Base-by-base conservation (phyloP, 2,797 vertebrate genomes). In the Bovichtus variegatus region DNA sequence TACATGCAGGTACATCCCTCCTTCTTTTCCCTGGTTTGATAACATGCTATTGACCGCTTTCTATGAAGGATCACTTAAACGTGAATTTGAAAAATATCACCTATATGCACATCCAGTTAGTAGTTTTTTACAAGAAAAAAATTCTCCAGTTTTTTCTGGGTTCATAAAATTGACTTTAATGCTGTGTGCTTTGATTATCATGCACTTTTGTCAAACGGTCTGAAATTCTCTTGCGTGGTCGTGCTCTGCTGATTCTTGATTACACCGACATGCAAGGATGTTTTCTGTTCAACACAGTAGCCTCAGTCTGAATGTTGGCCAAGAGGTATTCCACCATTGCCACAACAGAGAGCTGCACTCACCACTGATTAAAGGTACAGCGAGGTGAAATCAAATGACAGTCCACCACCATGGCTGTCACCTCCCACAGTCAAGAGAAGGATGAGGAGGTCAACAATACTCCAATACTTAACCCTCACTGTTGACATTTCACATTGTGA, bases 391-490 rank as follows among this genome's bases (percentile, higher is more conserved):
- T 75, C 68, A 34, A 71, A 21, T 88, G 87, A 85, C 83, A 84
- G 83, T 65, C 69, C 81, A 76, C 80, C 69, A 59, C 71, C 44
- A 83, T 65, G 79, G 76, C 76, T 89, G 88, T 84, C 87, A 81
- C 59, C 81, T 86, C 73, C 61, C 59, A 78, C 65, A 64, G 50
- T 34, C 47, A 46, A 74, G 62, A 69, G 53, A 36, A 68, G 62
- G 71, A 84, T 73, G 88, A 82, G 61, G 51, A 84, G 79, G 87
- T 78, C n/a, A 80, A 83, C 86, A 89, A 83, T 76, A 86, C 66
- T 61, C 41, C 64, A 65, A 86, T 68, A 69, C 72, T 85, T 80
- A 76, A 77, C 66, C 74, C 75, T 82, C 54, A 60, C 25, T 81
- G 78, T 71, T 90, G 86, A 88, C 77, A 78, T 77, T 74, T 75